phyloP scores from a whole-genome alignment of 2,888 invertebrate species.

The Lingula anatina region DNA sequence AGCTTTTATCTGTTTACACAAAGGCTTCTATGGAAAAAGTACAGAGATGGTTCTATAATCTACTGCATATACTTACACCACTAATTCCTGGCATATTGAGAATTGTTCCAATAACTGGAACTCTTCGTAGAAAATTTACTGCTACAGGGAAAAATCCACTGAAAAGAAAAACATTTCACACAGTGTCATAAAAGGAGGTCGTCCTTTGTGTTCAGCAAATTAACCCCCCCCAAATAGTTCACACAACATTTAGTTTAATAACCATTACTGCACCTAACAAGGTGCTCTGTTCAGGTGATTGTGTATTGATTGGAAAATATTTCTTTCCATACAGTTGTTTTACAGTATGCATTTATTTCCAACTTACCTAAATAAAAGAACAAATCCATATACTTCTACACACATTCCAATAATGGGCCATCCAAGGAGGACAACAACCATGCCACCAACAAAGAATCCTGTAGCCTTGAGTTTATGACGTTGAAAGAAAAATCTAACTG shows the following conservation, averaged over 20 bases:
- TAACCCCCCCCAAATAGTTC: too few relatives aligned
- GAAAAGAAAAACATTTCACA: conserved; percentile 55
- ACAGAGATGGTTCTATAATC: too few relatives aligned
- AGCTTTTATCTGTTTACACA: too few relatives aligned
- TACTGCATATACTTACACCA: conserved; percentile 65
- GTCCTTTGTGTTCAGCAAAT: too few relatives aligned
- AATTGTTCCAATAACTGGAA: conserved; percentile 84
- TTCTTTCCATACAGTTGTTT: too few relatives aligned
- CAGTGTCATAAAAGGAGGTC: too few relatives aligned
- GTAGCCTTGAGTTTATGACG: conserved; percentile 89
- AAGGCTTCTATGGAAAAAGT: too few relatives aligned
- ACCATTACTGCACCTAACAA: too few relatives aligned
- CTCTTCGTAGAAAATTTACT: conserved; percentile 86
- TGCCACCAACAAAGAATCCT: conserved; percentile 81
- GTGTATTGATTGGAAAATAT: too few relatives aligned
- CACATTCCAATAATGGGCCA: conserved; percentile 97
- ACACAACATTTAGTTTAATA: too few relatives aligned
- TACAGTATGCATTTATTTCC: too few relatives aligned
- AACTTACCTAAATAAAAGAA: conserved; percentile 61
- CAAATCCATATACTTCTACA: conserved; percentile 93
- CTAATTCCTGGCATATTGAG: conserved; percentile 85
- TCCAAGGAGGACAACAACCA: conserved; percentile 78
- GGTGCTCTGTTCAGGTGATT: too few relatives aligned
- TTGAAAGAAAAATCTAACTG: conserved; percentile 97
- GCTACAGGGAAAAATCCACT: conserved; percentile 97